phyloP scores from a whole-genome alignment of 2,113 vertebrate species.

The Varanus salvator region DNA sequence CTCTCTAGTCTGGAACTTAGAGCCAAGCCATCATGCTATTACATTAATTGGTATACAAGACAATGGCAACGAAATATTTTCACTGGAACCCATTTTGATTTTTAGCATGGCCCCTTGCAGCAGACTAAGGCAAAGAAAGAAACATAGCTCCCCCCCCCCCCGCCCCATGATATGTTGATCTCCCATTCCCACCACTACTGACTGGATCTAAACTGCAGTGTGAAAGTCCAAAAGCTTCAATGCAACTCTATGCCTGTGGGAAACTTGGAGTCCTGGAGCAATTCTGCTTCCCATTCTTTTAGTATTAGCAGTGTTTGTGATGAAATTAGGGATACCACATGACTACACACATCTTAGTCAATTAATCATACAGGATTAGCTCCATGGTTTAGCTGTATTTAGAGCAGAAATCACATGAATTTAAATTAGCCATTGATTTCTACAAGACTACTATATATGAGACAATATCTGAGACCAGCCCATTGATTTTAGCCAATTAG shows the following conservation, averaged over 20 bases:
- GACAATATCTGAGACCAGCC: background rate
- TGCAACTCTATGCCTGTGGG: background rate
- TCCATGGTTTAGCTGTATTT: background rate
- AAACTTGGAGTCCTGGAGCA: background rate
- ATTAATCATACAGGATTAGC: background rate
- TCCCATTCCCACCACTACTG: background rate
- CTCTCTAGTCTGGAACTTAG: background rate
- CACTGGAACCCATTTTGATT: background rate
- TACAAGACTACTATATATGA: background rate
- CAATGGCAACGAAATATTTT: conserved; percentile 10
- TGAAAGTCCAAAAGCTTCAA: background rate
- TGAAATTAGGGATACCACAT: background rate
- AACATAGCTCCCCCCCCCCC: too few relatives aligned
- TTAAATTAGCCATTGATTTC: background rate
- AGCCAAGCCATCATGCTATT: background rate
- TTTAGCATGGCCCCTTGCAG: background rate
- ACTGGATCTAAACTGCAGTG: background rate
- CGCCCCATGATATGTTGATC: background rate
- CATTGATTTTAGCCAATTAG: background rate
- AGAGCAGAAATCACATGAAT: background rate
- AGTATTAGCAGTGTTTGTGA: background rate
- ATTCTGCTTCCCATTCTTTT: background rate
- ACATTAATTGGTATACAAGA: background rate
- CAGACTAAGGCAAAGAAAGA: background rate
- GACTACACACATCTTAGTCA: background rate